Conservation (phyloP, 2,797 vertebrate species). For the Cyclopterus lumpus region DNA sequence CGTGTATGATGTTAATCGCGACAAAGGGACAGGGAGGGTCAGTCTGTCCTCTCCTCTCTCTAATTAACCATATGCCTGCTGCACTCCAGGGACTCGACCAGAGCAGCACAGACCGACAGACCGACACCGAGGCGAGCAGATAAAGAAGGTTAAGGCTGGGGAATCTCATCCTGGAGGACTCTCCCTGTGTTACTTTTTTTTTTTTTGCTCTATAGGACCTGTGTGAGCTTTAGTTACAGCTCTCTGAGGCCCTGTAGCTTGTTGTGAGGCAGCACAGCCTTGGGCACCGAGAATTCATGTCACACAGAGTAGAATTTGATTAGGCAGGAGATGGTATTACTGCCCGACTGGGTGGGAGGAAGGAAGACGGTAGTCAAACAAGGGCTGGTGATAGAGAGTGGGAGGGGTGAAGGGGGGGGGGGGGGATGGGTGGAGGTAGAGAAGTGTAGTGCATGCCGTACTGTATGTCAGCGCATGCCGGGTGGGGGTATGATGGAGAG, state of each 20-base stretch:
- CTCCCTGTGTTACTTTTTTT: conserved; percentile 33
- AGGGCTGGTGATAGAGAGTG: conserved; percentile 50
- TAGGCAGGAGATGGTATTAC: conserved; percentile 76
- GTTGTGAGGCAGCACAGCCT: conserved; percentile 58
- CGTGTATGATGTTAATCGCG: conserved; percentile 23
- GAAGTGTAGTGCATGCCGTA: conserved; percentile 37
- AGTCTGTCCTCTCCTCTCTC: too few species aligned
- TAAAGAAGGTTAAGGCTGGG: conserved; percentile 4
- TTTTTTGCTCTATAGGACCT: conserved; percentile 37
- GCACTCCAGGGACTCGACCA: conserved; percentile 38
- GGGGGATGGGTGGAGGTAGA: conserved; percentile 39
- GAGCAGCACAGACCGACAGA: conserved; percentile 3
- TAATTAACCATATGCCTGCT: too few species aligned
- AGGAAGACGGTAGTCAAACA: conserved; percentile 70
- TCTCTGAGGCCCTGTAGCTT: conserved; percentile 54
- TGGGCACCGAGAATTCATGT: conserved; percentile 72
- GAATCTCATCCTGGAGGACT: conserved; percentile 41
- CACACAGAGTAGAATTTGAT: conserved; percentile 77
- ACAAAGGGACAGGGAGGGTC: neutral
- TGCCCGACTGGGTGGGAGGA: conserved; percentile 70
- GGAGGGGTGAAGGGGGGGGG: conserved; percentile 4
- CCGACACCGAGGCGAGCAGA: conserved; percentile 19
- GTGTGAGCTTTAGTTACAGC: conserved; percentile 58
- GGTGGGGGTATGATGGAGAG: conserved; percentile 30
- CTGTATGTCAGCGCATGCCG: conserved; percentile 39